A percentile compares a stretch with the other conserved stretches of the same genome.
Evolutionary conservation across 92 coral and sea anemone species (phyloP).

Genomic region (Palythoa caribaeorum): DNA sequence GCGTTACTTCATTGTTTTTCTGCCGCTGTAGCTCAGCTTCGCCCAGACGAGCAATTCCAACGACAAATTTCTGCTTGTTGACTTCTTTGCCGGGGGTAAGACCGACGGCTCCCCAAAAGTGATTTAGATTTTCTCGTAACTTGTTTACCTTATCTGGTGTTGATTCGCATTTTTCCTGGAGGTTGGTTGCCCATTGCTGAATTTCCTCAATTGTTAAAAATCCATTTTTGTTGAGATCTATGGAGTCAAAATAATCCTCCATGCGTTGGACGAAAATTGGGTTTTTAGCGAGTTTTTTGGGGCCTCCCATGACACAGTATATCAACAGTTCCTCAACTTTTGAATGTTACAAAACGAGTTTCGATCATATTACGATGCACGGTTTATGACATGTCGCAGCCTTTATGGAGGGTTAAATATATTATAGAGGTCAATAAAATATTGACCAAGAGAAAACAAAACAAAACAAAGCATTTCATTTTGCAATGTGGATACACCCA

Average conservation of each 20-base stretch:
- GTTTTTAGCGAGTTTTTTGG: slow-evolving; percentile 55
- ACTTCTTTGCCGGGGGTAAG: slow-evolving; percentile 69
- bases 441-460: slow-evolving; percentile 3
- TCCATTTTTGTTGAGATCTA: slow-evolving; percentile 72
- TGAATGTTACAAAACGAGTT: neutral
- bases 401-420: neutral
- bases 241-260: slow-evolving; percentile 72
- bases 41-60: slow-evolving; percentile 70
- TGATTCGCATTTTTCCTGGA: slow-evolving; percentile 64
- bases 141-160: slow-evolving; percentile 51
- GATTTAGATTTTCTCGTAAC: slow-evolving; percentile 47
- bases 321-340: neutral
- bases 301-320: slow-evolving; percentile 13
- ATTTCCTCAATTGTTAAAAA: slow-evolving; percentile 67
- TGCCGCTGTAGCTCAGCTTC: slow-evolving; percentile 65
- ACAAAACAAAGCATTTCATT: neutral
- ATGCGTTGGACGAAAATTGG: slow-evolving; percentile 54
- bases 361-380: neutral
- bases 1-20: slow-evolving; percentile 52
- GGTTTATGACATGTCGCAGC: neutral
- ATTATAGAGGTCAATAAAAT: neutral
- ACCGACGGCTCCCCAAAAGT: slow-evolving; percentile 75
- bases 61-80: slow-evolving; percentile 61
- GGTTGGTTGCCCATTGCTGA: slow-evolving; percentile 69
- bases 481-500: slow-evolving; percentile 20